phyloP scores from a whole-genome alignment of 64 coral and sea anemone genomes.

The Dendronephthya gigantea region DNA sequence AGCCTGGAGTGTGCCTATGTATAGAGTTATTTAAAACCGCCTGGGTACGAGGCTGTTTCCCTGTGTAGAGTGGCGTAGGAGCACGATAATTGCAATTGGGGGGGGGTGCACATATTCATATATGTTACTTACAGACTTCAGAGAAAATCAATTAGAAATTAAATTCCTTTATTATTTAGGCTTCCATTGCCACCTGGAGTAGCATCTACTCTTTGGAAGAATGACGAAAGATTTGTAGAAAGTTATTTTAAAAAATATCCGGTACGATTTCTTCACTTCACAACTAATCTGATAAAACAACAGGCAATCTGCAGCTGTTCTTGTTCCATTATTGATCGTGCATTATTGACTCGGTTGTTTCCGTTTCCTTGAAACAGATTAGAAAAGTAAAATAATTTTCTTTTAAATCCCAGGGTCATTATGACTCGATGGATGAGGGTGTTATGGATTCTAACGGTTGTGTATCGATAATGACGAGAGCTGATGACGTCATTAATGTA shows the following conservation, averaged over 20 bases:
- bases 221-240: constrained; percentile 66
- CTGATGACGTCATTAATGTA: constrained; percentile 98
- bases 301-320: neutral
- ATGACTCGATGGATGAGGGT: constrained; percentile 80
- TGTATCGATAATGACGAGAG: constrained; percentile 94
- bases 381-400: too few relatives aligned
- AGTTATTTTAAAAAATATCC: constrained; percentile 88
- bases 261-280: constrained; percentile 13
- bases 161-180: constrained; percentile 31
- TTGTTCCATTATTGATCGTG: too few relatives aligned
- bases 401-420: constrained; percentile 59
- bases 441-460: constrained; percentile 77
- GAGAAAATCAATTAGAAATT: too few relatives aligned
- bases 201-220: constrained; percentile 67
- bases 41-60: too few relatives aligned
- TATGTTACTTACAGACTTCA: too few relatives aligned
- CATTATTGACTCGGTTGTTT: too few relatives aligned
- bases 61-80: too few relatives aligned
- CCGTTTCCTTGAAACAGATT: too few relatives aligned
- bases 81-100: too few relatives aligned
- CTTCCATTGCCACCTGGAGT: constrained; percentile 84
- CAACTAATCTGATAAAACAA: neutral
- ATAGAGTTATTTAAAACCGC: too few relatives aligned
- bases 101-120: too few relatives aligned
- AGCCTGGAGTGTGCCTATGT: too few relatives aligned